phyloP scores from a whole-genome alignment of 1,140 invertebrate species.

The Formica selysi region DNA sequence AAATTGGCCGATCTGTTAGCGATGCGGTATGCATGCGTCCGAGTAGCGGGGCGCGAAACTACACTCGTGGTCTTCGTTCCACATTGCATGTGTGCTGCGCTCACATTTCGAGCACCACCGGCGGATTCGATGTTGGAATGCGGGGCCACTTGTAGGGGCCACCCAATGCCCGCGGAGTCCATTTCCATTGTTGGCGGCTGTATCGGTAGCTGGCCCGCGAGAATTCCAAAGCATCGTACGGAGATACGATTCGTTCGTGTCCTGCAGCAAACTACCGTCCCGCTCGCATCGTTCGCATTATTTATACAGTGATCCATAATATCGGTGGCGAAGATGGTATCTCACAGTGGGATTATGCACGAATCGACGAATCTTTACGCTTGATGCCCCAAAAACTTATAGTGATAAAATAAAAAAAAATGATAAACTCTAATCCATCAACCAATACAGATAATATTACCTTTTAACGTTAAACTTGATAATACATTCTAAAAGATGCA shows the following conservation, averaged over 20 bases:
- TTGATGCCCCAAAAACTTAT: neutral
- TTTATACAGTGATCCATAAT: conserved; percentile 61
- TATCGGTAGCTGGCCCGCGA: conserved; percentile 70
- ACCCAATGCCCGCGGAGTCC: conserved; percentile 72
- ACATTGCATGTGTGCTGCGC: conserved; percentile 62
- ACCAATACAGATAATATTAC: neutral
- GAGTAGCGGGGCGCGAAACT: conserved; percentile 74
- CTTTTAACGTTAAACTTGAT: neutral
- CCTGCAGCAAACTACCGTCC: conserved; percentile 41
- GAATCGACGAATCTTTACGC: neutral
- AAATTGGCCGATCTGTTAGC: conserved; percentile 76
- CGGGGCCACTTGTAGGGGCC: conserved; percentile 73
- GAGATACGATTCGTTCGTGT: conserved; percentile 69
- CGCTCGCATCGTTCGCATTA: conserved; percentile 71
- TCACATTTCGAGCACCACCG: conserved; percentile 68
- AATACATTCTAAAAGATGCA: neutral
- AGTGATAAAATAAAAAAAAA: neutral
- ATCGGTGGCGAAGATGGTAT: conserved; percentile 38
- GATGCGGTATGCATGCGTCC: conserved; percentile 71
- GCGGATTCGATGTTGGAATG: conserved; percentile 74
- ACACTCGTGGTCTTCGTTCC: conserved; percentile 72
- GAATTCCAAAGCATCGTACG: conserved; percentile 68
- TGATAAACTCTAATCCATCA: conserved; percentile 5
- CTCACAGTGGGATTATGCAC: conserved; percentile 11
- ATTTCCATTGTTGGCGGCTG: conserved; percentile 77